Evolutionary conservation across 2,888 invertebrate species (phyloP), one percentile per base, ranked within the genome.

Genomic region (Apantesis nais): DNA sequence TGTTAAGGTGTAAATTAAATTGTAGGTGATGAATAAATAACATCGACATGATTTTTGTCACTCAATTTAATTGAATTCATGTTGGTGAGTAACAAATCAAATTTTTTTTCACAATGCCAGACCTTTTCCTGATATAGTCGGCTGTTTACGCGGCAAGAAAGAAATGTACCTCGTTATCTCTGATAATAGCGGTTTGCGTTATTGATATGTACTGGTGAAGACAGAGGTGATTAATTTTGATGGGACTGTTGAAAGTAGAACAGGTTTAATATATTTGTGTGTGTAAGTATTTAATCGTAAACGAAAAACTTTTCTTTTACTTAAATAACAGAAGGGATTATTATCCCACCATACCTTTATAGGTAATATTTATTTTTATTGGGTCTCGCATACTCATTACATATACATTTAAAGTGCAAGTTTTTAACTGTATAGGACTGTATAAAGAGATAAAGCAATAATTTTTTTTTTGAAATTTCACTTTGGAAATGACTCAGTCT

Each of bases 71-170:
- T 89, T 89, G 89, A 88, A 87, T 87, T 86, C 88, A 89, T 87
- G 91, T 89, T 81, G 85, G 86, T 78, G 85, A 81, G 90, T 90
- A 90, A 93, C 93, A 94, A 94, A 93, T 94, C 94, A 94, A 92
- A 89, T 91, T 93, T 94, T 58, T n/a, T 93, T 93, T 92, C 88
- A 84, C 85, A 84, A 87, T 82, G 86, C 76, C 85, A 84, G 84
- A 80, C 85, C 88, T 83, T 88, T 90, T 88, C 88, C 86, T 82
- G 89, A 90, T 90, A 88, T 85, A 87, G 89, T 77, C 79, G 85
- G 77, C 81, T 81, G 86, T 85, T 87, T 85, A 80, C 86, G 80
- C 78, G 77, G 82, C 82, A 79, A 81, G 85, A 89, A 90, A 92
- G 90, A 92, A 92, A 91, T 90, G 90, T 85, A 75, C 84, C 93